Conservation (phyloP, 1,140 invertebrate species). For the Mesaphorura yosii region DNA sequence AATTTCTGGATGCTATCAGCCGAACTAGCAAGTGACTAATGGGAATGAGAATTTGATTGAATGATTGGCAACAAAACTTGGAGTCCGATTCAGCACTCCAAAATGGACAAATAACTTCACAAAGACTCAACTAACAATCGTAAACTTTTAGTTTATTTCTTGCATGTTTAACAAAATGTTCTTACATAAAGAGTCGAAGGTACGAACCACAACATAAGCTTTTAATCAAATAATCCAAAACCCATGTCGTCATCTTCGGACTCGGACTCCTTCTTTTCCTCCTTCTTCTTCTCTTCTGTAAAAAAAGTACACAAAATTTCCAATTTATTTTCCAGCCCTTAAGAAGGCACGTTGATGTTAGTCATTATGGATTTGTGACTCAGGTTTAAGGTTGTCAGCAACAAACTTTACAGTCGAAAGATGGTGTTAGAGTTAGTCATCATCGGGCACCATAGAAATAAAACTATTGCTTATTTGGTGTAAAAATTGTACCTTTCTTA, state of each 20-base stretch:
- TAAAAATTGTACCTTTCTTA: too few species aligned
- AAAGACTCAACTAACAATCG: too few species aligned
- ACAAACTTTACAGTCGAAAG: slow-evolving; percentile 30
- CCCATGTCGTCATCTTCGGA: slow-evolving; percentile 37
- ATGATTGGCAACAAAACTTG: background rate
- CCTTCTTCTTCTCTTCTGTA: slow-evolving; percentile 36
- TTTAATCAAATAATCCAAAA: slow-evolving; percentile 35
- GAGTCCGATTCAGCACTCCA: too few species aligned
- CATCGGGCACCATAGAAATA: slow-evolving; percentile 17
- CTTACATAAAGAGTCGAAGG: background rate
- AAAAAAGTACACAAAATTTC: slow-evolving; percentile 12
- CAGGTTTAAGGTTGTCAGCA: slow-evolving; percentile 21
- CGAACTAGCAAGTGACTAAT: background rate
- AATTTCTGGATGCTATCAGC: background rate
- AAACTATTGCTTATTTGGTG: too few species aligned
- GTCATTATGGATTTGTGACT: too few species aligned
- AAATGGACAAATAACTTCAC: too few species aligned
- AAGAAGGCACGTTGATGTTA: slow-evolving; percentile 10
- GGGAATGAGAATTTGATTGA: background rate
- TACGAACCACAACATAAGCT: background rate
- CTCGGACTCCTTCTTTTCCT: slow-evolving; percentile 34
- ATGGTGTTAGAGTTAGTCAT: slow-evolving; percentile 27
- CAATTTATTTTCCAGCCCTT: background rate
- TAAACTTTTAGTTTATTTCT: too few species aligned
- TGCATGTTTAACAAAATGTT: too few species aligned